Conservation (phyloP, 2,797 vertebrate species). For the Lindbergichthys nudifrons region DNA sequence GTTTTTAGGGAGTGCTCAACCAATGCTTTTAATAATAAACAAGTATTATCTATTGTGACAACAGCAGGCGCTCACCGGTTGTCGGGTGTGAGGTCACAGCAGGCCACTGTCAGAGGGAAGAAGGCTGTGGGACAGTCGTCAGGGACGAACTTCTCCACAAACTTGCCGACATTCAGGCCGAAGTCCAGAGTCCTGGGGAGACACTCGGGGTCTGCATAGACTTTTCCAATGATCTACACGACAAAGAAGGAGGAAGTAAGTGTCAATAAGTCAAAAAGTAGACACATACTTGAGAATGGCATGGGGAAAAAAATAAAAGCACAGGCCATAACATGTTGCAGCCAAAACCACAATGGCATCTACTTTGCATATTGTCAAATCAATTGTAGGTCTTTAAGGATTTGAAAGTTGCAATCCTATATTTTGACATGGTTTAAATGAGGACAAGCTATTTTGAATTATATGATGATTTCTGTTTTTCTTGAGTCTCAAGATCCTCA, state of each 20-base stretch:
- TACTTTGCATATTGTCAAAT: background rate
- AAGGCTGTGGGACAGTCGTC: conserved; percentile 94
- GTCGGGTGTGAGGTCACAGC: conserved; percentile 94
- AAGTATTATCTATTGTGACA: background rate
- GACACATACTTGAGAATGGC: background rate
- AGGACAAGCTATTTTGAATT: background rate
- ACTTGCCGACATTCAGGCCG: conserved; percentile 94
- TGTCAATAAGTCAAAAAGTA: background rate
- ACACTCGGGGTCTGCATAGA: conserved; percentile 96
- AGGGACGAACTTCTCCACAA: conserved; percentile 97
- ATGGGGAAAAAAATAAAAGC: background rate
- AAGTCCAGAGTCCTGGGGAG: conserved; percentile 95
- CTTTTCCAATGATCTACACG: conserved; percentile 94
- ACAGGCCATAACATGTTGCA: background rate
- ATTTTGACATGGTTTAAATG: background rate
- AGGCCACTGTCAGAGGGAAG: conserved; percentile 93
- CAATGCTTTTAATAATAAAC: background rate
- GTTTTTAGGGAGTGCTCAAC: background rate
- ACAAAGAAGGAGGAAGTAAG: conserved; percentile 4
- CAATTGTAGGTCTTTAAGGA: background rate
- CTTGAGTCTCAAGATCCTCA: background rate
- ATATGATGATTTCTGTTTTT: background rate
- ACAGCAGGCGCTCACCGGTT: conserved; percentile 85
- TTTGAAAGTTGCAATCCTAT: background rate
- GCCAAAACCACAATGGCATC: background rate